Base-by-base conservation (phyloP, 2,797 vertebrate species). In the Anabas testudineus region DNA sequence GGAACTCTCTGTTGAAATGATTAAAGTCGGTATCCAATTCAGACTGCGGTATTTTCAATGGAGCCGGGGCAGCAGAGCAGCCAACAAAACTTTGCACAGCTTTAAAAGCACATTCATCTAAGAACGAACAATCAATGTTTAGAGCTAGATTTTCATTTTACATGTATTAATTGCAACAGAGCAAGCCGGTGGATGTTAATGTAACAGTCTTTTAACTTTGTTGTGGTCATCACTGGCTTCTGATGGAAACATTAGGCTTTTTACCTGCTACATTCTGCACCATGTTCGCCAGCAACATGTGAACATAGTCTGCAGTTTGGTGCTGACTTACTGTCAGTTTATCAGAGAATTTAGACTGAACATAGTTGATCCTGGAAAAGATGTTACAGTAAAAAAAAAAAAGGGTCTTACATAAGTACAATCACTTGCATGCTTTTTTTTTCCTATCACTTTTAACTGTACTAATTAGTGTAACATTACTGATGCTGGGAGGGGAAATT, bases 1-100 rank as follows among this genome's bases (percentile, higher is more conserved):
- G 58, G 12, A 52, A 55, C 14, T 43, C 57, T 52, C 28, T 59
- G 63, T 45, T 74, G 21, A 64, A 58, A 71, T 37, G 66, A 15
- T 51, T 59, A 43, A 26, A 61, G 42, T 67, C 13, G 43, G 37
- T 18, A 36, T 48, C 12, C 16, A 26, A 56, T 57, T 74, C 24
- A 48, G 34, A 48, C 9, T 26, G 22, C 6, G 14, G 5, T 30
- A 15, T 63, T 73, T 68, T 69, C 15, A 39, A 36, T 26, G 43
- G 19, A 39, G 52, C 18, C 14, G 21, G 42, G 13, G 24, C 22
- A 30, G 7, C 12, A 14, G 45, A 37, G 22, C 15, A n/a, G 28
- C 2, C 34, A 42, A 34, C 13, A 21, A 15, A n/a, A 28, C 16
- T 5, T 13, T 4, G 14, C 9, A 22, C n/a, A 16, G 15, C 39